Percentiles rank a stretch among this genome's conserved stretches.
phyloP scores from a whole-genome alignment of 35 echinoderm and acorn worm genomes.

The Apostichopus parvimensis region DNA sequence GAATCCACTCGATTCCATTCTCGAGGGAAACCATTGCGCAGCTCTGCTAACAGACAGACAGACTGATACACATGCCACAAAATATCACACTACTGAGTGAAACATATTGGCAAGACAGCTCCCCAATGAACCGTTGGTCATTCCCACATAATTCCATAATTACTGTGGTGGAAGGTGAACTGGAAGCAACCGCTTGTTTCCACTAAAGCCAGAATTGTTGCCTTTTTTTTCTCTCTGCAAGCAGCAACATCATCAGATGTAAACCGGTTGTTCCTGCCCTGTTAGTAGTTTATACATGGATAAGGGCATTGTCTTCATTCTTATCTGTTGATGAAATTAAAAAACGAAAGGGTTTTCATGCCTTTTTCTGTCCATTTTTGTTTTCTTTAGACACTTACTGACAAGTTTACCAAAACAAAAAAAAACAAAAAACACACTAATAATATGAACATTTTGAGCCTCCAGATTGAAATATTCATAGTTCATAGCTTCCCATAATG shows the following conservation, averaged over 20 bases:
- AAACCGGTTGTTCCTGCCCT: conserved; percentile 96
- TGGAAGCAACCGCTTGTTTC: neutral
- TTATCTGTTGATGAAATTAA: conserved; percentile 68
- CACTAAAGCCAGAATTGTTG: neutral
- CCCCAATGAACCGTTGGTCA: neutral
- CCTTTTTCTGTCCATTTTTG: no score
- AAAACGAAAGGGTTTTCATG: neutral
- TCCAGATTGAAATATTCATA: no score
- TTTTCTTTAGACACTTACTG: no score
- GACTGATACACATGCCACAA: neutral
- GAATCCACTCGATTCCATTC: no score
- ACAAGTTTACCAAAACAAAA: no score
- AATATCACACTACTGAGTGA: no score
- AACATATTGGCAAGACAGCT: neutral
- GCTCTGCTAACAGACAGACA: neutral
- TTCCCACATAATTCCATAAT: neutral
- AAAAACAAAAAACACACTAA: no score
- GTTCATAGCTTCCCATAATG: no score
- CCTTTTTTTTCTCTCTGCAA: neutral
- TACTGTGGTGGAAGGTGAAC: neutral
- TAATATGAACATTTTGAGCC: no score
- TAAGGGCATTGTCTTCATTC: conserved; percentile 99
- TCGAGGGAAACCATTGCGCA: neutral
- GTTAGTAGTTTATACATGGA: conserved; percentile 99
- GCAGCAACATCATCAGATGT: conserved; percentile 70